Base-by-base conservation (phyloP, 2,113 vertebrate genomes). In the Corynorhinus townsendii region DNA sequence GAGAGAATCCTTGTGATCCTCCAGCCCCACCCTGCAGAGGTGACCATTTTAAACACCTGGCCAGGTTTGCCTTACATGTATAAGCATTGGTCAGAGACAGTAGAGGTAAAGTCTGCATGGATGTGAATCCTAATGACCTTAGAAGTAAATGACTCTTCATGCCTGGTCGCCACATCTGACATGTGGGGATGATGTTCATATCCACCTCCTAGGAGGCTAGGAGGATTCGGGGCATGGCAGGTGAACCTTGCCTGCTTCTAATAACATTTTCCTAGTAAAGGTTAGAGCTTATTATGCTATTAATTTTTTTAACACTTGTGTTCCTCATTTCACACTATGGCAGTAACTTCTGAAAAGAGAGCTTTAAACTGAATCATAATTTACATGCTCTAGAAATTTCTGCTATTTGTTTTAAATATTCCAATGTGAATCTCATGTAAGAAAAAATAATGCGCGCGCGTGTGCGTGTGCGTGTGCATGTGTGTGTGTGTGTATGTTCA, bases 361-460 rank as follows among this genome's bases (percentile, higher is more conserved):
- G 77, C 54, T 56, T 30, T 28, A 69, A 90, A 96, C 4, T 71
- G 88, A 94, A 81, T 92, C 62, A 82, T 88, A 83, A 93, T 86
- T 89, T 93, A 69, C 72, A 79, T 47, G 82, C 62, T 71, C 47
- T 80, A 88, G 93, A 95, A 95, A 83, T 75, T 45, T 35, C 43
- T 94, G 59, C 22, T 86, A 30, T 76, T 91, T 82, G 71, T 75
- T 59, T 87, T 28, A 22, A 66, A 84, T 86, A 52, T 81, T 83
- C 56, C 4, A 12, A 28, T 79, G n/a, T 66, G 79, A 92, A 76
- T 66, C 35, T 82, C 77, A 64, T 8, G 20, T 45, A 83, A 82
- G 45, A 28, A 64, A 80, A 38, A 76, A 20, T 56, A 81, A 33
- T 54, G 43, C 66, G 49, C 26, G 5, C 30, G 10, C 19, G 40